phyloP scores from a whole-genome alignment of 1,140 invertebrate genomes.

The Formica selysi region DNA sequence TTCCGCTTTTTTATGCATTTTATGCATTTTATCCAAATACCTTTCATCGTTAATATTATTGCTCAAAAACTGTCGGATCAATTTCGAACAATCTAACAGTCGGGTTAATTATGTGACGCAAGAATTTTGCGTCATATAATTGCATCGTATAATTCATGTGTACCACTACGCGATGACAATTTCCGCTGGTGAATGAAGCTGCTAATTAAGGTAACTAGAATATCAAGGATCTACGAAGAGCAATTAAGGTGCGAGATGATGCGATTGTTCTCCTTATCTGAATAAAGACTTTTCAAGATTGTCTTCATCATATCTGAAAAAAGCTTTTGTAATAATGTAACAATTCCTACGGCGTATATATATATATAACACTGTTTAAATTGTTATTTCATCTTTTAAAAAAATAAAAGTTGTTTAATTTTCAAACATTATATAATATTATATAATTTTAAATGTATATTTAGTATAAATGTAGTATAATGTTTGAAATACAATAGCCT shows the following conservation, averaged over 20 bases:
- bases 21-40: not conserved
- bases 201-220: constrained; percentile 38
- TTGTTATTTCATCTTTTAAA: not conserved
- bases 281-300: constrained; percentile 12
- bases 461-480: too few species aligned
- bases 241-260: constrained; percentile 29
- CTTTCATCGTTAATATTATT: constrained; percentile 32
- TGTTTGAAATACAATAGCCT: too few species aligned
- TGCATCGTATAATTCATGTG: not conserved
- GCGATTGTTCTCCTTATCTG: not conserved
- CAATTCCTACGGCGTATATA: too few species aligned
- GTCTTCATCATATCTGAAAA: not conserved
- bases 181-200: constrained; percentile 27
- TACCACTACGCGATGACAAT: constrained; percentile 18
- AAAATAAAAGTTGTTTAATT: constrained; percentile 3
- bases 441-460: not conserved
- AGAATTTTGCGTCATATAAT: not conserved
- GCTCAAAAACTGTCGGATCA: constrained; percentile 2
- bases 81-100: constrained; percentile 9
- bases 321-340: not conserved
- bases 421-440: not conserved
- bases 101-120: constrained; percentile 1
- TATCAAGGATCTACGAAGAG: not conserved
- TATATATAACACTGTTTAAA: too few species aligned
- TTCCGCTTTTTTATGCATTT: not conserved